Evolutionary conservation across 2,113 vertebrate genomes (phyloP).

Genomic region (Hippocampus abdominalis): DNA sequence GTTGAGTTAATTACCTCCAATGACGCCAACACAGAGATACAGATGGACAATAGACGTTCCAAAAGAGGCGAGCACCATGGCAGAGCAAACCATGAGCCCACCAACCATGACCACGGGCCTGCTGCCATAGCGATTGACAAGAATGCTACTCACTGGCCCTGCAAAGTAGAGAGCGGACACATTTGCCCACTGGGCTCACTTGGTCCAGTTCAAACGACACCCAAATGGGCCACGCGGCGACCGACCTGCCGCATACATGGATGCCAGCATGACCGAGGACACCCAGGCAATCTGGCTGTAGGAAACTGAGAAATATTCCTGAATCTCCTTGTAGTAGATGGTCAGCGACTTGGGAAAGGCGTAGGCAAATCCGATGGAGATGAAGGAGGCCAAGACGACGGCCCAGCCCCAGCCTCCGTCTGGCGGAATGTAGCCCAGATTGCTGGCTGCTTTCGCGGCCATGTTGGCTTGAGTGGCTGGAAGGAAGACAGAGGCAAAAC

Average conservation of each 20-base stretch:
- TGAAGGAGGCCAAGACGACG: slow-evolving; percentile 71
- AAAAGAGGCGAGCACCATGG: slow-evolving; percentile 76
- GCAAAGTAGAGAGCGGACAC: slow-evolving; percentile 12
- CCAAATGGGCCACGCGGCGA: slow-evolving; percentile 6
- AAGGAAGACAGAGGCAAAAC: slow-evolving; percentile 24
- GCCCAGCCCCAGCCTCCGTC: slow-evolving; percentile 81
- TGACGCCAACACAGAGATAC: slow-evolving; percentile 77
- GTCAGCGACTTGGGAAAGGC: slow-evolving; percentile 81
- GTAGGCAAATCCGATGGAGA: slow-evolving; percentile 80
- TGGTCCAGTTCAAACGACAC: not conserved
- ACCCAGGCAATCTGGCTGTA: slow-evolving; percentile 79
- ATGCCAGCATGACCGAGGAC: slow-evolving; percentile 79
- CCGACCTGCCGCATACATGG: slow-evolving; percentile 79
- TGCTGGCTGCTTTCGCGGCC: slow-evolving; percentile 49
- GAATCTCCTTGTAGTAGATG: slow-evolving; percentile 84
- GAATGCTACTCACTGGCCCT: slow-evolving; percentile 79
- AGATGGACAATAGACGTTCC: slow-evolving; percentile 78
- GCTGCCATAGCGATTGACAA: slow-evolving; percentile 80
- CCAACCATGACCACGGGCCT: slow-evolving; percentile 79
- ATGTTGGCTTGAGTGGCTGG: slow-evolving; percentile 50
- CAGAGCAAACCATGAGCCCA: slow-evolving; percentile 70
- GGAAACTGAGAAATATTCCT: slow-evolving; percentile 81
- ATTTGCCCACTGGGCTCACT: not conserved
- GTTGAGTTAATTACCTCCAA: slow-evolving; percentile 70
- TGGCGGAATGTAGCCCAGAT: slow-evolving; percentile 67